These are phyloP conservation scores for Cataglyphis hispanica DNA, from an alignment of 1,140 invertebrate genomes.

Conservation along the genomic window DNA sequence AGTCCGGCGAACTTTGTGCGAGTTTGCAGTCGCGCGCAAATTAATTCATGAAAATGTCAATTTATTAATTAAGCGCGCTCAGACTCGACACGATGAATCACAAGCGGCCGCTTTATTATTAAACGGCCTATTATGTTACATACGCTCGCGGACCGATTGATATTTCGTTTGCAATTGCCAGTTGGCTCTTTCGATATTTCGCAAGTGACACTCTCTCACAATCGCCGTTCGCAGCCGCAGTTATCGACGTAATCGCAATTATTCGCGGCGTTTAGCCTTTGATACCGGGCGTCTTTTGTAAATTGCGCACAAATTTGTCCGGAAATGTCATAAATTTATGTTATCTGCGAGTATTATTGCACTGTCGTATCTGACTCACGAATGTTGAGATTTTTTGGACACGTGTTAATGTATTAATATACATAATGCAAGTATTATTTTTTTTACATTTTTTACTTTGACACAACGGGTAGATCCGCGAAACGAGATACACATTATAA, in stretches of 20 bases:
- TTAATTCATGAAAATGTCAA: constrained; percentile 62
- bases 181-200: constrained; percentile 24
- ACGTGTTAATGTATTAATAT: too few relatives aligned
- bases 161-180: constrained; percentile 51
- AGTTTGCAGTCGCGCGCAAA: constrained; percentile 43
- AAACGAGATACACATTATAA: constrained; percentile 32
- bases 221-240: constrained; percentile 3
- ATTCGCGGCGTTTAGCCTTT: constrained; percentile 42
- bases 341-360: too few relatives aligned
- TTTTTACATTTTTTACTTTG: too few relatives aligned
- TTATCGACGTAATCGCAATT: constrained; percentile 47
- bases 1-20: constrained; percentile 34
- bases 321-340: not conserved
- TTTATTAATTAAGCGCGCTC: constrained; percentile 58
- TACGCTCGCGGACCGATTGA: constrained; percentile 37
- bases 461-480: constrained; percentile 47
- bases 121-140: constrained; percentile 53
- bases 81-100: constrained; percentile 9
- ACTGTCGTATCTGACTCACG: not conserved
- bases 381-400: not conserved
- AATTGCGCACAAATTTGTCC: not conserved
- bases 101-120: constrained; percentile 49
- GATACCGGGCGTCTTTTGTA: not conserved
- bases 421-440: too few relatives aligned
- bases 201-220: constrained; percentile 46